Conservation (phyloP, 2,888 invertebrate species). For the Deroplatys truncata region DNA sequence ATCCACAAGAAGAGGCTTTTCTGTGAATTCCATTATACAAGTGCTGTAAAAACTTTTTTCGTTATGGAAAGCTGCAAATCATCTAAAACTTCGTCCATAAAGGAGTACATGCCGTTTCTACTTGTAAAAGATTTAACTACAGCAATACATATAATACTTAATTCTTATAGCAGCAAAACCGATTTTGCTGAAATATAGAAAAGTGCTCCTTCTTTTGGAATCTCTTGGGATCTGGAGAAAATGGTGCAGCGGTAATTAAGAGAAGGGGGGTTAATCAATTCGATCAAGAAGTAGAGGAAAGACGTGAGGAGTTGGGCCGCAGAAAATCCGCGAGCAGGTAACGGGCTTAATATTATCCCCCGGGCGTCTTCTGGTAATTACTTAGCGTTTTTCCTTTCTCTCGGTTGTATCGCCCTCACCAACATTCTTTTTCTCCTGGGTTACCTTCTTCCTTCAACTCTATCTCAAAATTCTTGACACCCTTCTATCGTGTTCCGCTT, state of each 20-base stretch:
- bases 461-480: background rate
- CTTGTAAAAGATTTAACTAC: background rate
- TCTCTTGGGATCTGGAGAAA: background rate
- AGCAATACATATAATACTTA: background rate
- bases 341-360: background rate
- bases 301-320: background rate
- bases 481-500: background rate
- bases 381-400: background rate
- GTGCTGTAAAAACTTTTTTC: background rate
- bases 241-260: background rate
- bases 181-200: background rate
- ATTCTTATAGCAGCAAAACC: background rate
- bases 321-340: background rate
- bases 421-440: background rate
- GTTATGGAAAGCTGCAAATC: background rate
- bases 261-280: background rate
- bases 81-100: background rate
- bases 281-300: background rate
- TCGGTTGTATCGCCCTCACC: background rate
- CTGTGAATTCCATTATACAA: background rate
- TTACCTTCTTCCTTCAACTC: background rate
- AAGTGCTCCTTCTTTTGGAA: background rate
- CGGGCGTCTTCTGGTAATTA: background rate
- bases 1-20: background rate
- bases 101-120: background rate